phyloP scores from a whole-genome alignment of 2,113 vertebrate genomes.

The Silurus meridionalis region DNA sequence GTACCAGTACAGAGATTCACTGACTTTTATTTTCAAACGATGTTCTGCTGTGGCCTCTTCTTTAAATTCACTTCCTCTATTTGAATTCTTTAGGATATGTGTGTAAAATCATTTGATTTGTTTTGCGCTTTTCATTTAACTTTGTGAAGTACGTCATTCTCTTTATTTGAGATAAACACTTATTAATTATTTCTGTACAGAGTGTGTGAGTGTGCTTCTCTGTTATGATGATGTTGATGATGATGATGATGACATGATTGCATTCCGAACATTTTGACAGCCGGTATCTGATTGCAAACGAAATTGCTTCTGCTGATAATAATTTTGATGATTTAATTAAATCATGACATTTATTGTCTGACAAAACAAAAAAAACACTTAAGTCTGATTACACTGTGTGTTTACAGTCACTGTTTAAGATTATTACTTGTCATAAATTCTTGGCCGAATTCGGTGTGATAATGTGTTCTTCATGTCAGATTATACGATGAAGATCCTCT shows the following conservation, averaged over 20 bases:
- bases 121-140: not conserved
- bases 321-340: slow-evolving; percentile 3
- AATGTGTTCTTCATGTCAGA: not conserved
- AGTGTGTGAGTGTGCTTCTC: not conserved
- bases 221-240: not conserved
- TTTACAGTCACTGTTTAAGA: not conserved
- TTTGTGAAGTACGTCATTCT: too few relatives aligned
- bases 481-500: not conserved
- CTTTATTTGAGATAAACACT: not conserved
- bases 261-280: not conserved
- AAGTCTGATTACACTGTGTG: not conserved
- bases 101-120: not conserved
- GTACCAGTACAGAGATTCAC: not conserved
- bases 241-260: not conserved
- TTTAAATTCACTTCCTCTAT: not conserved
- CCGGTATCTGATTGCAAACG: not conserved
- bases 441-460: not conserved
- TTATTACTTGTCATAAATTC: not conserved
- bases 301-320: not conserved
- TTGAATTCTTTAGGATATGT: not conserved
- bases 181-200: not conserved
- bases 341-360: not conserved
- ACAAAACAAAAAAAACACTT: slow-evolving; percentile 12
- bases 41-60: not conserved
- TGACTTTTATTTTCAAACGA: not conserved